Base-by-base conservation (phyloP, 2,888 invertebrate species). In the Cerceris rybyensis region DNA sequence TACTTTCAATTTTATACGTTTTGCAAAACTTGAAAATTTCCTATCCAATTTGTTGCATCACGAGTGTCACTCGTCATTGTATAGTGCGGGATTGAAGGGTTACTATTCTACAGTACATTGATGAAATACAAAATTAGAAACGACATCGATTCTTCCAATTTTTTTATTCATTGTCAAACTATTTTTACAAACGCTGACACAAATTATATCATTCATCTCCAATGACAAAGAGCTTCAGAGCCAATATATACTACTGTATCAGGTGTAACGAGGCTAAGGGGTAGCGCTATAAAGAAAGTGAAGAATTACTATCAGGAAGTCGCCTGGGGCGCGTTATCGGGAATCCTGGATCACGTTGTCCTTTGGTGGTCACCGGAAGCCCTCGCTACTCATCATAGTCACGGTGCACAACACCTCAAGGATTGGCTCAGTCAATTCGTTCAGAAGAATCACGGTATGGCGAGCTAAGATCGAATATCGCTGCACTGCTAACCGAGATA, bases 361-460 rank as follows among this genome's bases (percentile, higher is more conserved):
- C 93, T 97, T 0, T 97, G 97, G 97, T 97, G 97, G 97, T 96
- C 96, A 1, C 93, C 95, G 11, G 95, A 95, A 80, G 96, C 96
- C 0, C 92, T 96, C 57, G 95, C 96, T 13, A 94, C 95, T 71
- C 94, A 94, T 93, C 94, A 92, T 72, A 87, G 85, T 68, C 86
- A 88, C 52, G 89, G 89, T 2, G 88, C 90, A 16, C 88, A 89
- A 42, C 89, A 91, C 59, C 87, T 92, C 14, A 90, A 90, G 61
- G 88, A 91, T 68, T 91, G 91, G 91, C 66, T 91, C 9, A 89
- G 89, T 60, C 88, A 88, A 46, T 91, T 91, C 61, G 85, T 91
- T 65, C 89, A 89, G 71, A 82, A 82, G 46, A 88, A 83, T 52
- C 80, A 83, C 7, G 86, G 91, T 90, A 83, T 72, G 41, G 7